A percentile compares a stretch with the other conserved stretches of the same genome.
Conservation (phyloP, 2,797 vertebrate species). For the Alosa sapidissima region DNA sequence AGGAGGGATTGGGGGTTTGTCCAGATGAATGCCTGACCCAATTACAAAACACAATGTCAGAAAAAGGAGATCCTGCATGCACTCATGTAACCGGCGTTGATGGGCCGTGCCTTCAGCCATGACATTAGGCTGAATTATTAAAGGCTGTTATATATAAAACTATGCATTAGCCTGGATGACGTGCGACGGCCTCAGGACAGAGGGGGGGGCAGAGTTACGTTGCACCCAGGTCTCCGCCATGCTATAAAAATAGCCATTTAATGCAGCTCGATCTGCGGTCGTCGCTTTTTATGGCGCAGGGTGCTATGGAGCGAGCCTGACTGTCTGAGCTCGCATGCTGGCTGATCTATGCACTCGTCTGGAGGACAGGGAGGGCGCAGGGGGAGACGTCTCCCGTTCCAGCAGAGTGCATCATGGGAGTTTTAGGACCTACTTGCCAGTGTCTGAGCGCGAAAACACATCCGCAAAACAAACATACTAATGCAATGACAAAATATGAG, state of each 20-base stretch:
- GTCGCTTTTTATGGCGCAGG: slow-evolving; percentile 8
- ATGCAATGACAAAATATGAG: background rate
- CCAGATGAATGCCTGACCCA: slow-evolving; percentile 58
- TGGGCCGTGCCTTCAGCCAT: background rate
- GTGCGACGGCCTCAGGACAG: background rate
- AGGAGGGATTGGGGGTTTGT: background rate
- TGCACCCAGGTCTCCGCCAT: background rate
- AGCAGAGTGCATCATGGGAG: slow-evolving; percentile 1
- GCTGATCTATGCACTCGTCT: slow-evolving; percentile 14
- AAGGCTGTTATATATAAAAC: slow-evolving; percentile 39
- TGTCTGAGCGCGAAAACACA: background rate
- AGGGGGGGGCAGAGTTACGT: slow-evolving; percentile 14
- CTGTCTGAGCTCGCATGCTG: background rate
- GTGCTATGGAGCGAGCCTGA: background rate
- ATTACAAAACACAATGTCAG: slow-evolving; percentile 53
- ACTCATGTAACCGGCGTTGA: background rate
- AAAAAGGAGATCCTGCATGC: background rate
- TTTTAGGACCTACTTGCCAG: background rate
- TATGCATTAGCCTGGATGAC: slow-evolving; percentile 36
- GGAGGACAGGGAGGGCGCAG: slow-evolving; percentile 13
- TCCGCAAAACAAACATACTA: background rate
- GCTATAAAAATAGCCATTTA: slow-evolving; percentile 19
- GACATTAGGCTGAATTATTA: slow-evolving; percentile 43
- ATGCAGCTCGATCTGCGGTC: background rate
- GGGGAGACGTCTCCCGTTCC: background rate